Evolutionary conservation across 2,888 invertebrate genomes (phyloP).

Genomic region (Cephalotes varians): DNA sequence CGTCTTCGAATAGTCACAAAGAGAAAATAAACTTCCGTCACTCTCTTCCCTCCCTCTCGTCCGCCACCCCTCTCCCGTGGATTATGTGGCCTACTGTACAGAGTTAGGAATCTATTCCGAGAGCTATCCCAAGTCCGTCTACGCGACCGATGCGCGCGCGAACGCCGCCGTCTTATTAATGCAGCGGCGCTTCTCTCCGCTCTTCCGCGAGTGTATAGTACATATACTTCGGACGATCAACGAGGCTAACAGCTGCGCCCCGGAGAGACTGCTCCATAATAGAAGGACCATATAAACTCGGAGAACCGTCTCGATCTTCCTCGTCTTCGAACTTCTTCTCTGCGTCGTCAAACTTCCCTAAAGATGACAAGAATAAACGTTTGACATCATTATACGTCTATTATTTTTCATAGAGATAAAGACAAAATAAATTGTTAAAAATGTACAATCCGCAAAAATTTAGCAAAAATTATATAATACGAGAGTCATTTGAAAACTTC

Average conservation of each 20-base stretch:
- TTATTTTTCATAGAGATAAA: not conserved
- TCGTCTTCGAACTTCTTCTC: constrained; percentile 9
- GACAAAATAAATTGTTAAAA: not conserved
- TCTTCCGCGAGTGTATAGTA: constrained; percentile 54
- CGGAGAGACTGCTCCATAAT: constrained; percentile 61
- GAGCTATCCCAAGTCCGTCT: constrained; percentile 78
- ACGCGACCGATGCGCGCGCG: constrained; percentile 63
- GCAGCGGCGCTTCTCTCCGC: constrained; percentile 65
- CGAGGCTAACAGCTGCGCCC: constrained; percentile 75
- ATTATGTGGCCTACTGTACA: constrained; percentile 73
- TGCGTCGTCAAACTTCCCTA: not conserved
- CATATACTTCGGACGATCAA: constrained; percentile 63
- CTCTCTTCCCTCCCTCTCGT: constrained; percentile 11
- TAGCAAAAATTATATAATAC: no score
- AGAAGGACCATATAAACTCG: constrained; percentile 64
- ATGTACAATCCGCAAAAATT: not conserved
- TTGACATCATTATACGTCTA: not conserved
- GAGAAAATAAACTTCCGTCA: constrained; percentile 56
- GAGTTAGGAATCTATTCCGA: constrained; percentile 78
- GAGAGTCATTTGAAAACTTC: no score
- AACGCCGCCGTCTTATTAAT: constrained; percentile 79
- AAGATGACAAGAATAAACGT: not conserved
- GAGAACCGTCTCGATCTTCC: not conserved
- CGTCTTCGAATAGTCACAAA: constrained; percentile 52
- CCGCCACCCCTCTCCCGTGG: constrained; percentile 47